Conservation (phyloP, 1,140 invertebrate genomes). For the Drosophila bocki region DNA sequence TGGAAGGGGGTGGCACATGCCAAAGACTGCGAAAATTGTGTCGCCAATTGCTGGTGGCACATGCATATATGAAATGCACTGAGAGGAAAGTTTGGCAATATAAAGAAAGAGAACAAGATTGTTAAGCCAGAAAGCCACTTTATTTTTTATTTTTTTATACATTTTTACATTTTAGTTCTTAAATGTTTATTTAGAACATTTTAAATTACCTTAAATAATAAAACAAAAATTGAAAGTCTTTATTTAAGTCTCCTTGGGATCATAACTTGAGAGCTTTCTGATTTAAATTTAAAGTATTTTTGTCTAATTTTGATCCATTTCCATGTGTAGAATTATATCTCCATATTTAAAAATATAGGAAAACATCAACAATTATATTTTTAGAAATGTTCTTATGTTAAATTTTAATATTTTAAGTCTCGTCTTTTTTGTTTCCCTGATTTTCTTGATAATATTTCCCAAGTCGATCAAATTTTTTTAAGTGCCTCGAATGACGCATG, state of each 20-base stretch:
- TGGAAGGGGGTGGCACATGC: constrained; percentile 58
- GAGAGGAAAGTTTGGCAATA: not conserved
- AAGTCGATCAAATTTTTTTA: not conserved
- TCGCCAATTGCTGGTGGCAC: constrained; percentile 63
- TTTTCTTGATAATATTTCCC: not conserved
- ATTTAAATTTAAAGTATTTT: not conserved
- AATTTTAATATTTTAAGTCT: not conserved
- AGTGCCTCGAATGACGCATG: constrained; percentile 66
- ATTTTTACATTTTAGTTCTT: too few species aligned
- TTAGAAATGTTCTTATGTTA: not conserved
- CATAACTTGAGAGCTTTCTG: too few species aligned
- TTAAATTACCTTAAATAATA: too few species aligned
- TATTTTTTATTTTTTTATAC: too few species aligned
- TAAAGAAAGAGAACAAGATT: rapidly evolving
- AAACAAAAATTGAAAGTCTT: too few species aligned
- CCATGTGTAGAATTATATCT: not conserved
- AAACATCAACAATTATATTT: not conserved
- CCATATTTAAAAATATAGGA: not conserved
- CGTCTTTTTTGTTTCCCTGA: rapidly evolving
- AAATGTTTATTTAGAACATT: too few species aligned
- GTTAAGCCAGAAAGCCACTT: not conserved
- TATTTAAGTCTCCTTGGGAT: too few species aligned
- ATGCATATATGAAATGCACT: not conserved
- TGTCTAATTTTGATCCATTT: not conserved
- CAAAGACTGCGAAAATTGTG: constrained; percentile 77